A percentile compares a stretch with the other conserved stretches of the same genome.
These are phyloP conservation scores for Plectropomus leopardus DNA, from an alignment of 2,113 vertebrate species.

Conservation along the genomic window DNA sequence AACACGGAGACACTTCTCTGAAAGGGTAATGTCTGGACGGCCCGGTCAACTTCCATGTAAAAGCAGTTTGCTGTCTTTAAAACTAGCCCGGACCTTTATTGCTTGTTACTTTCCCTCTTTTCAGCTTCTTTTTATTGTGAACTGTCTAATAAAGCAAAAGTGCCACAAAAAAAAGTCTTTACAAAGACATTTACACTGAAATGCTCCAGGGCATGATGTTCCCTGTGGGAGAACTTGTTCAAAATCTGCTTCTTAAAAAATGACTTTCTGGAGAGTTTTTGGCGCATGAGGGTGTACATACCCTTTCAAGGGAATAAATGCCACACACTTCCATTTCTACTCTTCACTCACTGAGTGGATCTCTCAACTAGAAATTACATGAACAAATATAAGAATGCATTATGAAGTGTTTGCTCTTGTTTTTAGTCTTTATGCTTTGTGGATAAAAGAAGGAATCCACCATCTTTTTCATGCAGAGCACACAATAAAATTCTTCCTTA, in stretches of 20 bases:
- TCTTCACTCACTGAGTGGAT: slow-evolving; percentile 15
- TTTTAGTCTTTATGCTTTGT: background rate
- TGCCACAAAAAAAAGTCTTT: slow-evolving; percentile 52
- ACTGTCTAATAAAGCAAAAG: slow-evolving; percentile 52
- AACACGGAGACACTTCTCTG: background rate
- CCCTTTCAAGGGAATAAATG: slow-evolving; percentile 20
- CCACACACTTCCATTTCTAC: background rate
- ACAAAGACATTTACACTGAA: slow-evolving; percentile 45
- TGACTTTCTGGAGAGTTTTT: slow-evolving; percentile 18
- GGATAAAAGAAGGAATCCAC: background rate
- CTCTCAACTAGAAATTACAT: slow-evolving; percentile 6
- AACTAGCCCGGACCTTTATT: slow-evolving; percentile 37
- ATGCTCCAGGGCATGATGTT: slow-evolving; percentile 13
- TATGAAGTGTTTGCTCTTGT: background rate
- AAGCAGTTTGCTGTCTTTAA: slow-evolving; percentile 25
- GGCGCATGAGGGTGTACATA: background rate
- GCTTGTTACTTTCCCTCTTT: slow-evolving; percentile 47
- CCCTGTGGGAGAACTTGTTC: slow-evolving; percentile 9
- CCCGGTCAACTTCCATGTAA: slow-evolving; percentile 5
- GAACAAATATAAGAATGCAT: slow-evolving; percentile 6
- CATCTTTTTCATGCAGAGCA: background rate
- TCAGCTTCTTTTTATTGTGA: slow-evolving; percentile 12
- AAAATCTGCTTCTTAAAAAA: slow-evolving; percentile 37
- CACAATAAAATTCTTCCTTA: background rate
- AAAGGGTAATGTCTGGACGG: slow-evolving; percentile 9